phyloP scores from a whole-genome alignment of 2,113 vertebrate species.

The Scytalopus superciliaris region DNA sequence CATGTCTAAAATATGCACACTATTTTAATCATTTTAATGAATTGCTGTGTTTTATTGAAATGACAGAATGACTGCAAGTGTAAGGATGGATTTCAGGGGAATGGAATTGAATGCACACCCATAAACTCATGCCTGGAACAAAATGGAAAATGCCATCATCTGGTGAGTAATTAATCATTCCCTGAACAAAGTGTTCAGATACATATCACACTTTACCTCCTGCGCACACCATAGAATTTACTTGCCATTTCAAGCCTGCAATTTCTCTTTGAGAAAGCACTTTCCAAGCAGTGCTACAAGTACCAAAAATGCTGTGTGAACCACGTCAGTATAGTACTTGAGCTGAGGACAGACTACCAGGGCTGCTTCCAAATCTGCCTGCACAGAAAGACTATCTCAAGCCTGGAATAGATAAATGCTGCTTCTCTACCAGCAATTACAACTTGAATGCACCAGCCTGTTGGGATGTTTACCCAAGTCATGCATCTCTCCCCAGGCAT shows the following conservation, averaged over 20 bases:
- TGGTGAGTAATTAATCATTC: slow-evolving; percentile 78
- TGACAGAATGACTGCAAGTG: slow-evolving; percentile 87
- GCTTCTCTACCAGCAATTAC: background rate
- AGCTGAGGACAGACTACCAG: background rate
- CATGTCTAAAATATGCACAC: background rate
- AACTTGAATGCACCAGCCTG: background rate
- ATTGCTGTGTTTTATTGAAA: background rate
- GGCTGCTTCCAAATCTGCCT: background rate
- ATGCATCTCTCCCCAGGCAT: accelerated
- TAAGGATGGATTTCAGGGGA: slow-evolving; percentile 83
- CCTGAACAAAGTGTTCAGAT: slow-evolving; percentile 48
- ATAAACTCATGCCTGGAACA: slow-evolving; percentile 81
- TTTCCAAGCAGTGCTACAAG: background rate
- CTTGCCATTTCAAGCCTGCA: slow-evolving; percentile 11
- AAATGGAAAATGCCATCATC: slow-evolving; percentile 82
- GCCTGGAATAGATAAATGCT: background rate
- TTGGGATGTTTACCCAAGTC: background rate
- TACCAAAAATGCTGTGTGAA: background rate
- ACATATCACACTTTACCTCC: background rate
- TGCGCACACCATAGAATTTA: background rate
- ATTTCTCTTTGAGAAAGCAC: background rate
- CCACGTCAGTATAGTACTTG: background rate
- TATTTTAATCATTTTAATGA: background rate
- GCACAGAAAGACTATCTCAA: accelerated
- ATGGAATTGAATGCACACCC: slow-evolving; percentile 83